Evolutionary conservation across 2,113 vertebrate genomes (phyloP).

Genomic region (Silurus glanis): DNA sequence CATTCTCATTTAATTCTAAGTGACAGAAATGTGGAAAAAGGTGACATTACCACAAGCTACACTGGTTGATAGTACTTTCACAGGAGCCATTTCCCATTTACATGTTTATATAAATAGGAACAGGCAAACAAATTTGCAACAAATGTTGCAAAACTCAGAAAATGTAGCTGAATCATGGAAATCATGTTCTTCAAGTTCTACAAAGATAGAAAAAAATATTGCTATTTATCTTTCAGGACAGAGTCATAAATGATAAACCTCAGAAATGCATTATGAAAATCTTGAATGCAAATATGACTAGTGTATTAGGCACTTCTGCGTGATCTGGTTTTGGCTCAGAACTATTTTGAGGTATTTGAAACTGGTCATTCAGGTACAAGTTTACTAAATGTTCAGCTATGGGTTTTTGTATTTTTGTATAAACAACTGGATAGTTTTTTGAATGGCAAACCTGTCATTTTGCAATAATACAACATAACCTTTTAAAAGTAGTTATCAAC

Average conservation of each 20-base stretch:
- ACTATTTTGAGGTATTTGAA: neutral
- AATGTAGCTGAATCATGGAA: no score
- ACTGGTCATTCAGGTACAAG: no score
- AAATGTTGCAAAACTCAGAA: no score
- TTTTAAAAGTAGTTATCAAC: conserved; percentile 83
- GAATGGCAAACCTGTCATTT: neutral
- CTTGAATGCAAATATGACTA: neutral
- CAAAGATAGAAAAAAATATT: no score
- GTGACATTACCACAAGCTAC: neutral
- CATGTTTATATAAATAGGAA: neutral
- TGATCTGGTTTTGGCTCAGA: neutral
- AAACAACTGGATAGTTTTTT: neutral
- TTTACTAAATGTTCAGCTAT: no score
- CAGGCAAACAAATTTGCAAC: neutral
- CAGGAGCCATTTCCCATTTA: neutral
- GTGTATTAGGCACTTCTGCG: neutral
- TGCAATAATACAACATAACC: neutral
- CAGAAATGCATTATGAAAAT: neutral
- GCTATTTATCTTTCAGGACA: no score
- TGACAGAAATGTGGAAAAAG: neutral
- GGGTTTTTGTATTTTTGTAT: neutral
- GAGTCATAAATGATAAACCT: neutral
- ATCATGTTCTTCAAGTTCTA: no score
- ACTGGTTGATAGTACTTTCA: neutral
- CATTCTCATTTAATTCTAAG: neutral